Conservation (phyloP, 2,888 invertebrate species). For the Hipparchia sbordonii region DNA sequence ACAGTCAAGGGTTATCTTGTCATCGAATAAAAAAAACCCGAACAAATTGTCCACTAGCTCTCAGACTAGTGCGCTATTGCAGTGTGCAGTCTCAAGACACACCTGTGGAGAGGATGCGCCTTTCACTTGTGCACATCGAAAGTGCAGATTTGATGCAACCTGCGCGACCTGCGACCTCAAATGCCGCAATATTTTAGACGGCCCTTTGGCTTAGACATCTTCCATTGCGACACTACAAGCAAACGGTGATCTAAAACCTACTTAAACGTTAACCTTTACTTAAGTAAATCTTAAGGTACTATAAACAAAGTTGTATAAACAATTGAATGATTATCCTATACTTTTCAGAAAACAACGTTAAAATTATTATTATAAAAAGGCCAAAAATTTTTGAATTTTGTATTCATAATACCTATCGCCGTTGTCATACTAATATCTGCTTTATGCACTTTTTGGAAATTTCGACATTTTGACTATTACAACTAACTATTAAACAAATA, state of each 20-base stretch:
- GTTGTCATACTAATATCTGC: no score
- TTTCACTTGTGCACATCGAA: conserved; percentile 79
- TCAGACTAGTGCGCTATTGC: conserved; percentile 34
- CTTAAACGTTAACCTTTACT: conserved; percentile 2
- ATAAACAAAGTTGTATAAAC: background rate
- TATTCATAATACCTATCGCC: no score
- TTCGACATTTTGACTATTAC: no score
- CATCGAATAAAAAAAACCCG: background rate
- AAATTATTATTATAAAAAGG: no score
- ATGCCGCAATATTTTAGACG: conserved; percentile 44
- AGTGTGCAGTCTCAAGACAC: conserved; percentile 40
- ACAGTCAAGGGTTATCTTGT: no score
- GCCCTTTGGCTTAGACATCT: conserved; percentile 33
- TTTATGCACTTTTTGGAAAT: no score
- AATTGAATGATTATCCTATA: background rate
- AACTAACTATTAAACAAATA: no score
- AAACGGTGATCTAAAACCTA: conserved; percentile 4
- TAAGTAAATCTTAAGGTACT: no score
- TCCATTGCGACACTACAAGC: conserved; percentile 17
- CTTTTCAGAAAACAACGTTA: background rate
- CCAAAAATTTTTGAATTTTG: no score
- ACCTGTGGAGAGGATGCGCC: conserved; percentile 70
- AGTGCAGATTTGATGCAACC: conserved; percentile 77
- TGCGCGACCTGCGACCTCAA: conserved; percentile 63
- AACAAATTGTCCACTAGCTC: background rate